Conservation (phyloP, 30 jellyfish, hydroid and myxozoan genomes). For the Turritopsis rubra region DNA sequence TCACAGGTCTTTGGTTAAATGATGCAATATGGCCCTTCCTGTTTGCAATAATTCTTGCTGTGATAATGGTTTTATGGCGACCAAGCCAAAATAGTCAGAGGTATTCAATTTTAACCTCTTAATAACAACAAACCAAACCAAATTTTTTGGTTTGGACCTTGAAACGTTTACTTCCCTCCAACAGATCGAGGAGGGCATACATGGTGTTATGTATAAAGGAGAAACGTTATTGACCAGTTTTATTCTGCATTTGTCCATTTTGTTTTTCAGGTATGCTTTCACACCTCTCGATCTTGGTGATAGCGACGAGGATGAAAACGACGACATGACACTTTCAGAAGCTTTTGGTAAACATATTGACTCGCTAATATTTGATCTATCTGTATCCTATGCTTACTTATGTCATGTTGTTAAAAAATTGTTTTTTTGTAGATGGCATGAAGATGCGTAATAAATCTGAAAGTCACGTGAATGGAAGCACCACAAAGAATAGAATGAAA, state of each 20-base stretch:
- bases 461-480: background rate
- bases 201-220: too few species aligned
- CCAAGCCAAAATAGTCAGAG: slow-evolving; percentile 83
- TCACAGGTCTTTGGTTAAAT: slow-evolving; percentile 70
- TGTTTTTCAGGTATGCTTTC: slow-evolving; percentile 82
- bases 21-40: slow-evolving; percentile 91
- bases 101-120: slow-evolving; percentile 13
- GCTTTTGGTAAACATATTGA: slow-evolving; percentile 57
- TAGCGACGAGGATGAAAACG: slow-evolving; percentile 67
- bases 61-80: slow-evolving; percentile 79
- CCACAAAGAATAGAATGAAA: slow-evolving; percentile 2
- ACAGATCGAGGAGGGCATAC: too few species aligned
- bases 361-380: too few species aligned
- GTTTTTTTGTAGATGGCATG: slow-evolving; percentile 57
- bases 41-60: slow-evolving; percentile 52
- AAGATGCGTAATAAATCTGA: slow-evolving; percentile 45
- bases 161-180: background rate
- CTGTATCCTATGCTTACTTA: too few species aligned
- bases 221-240: too few species aligned
- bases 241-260: too few species aligned
- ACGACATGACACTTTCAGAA: slow-evolving; percentile 56
- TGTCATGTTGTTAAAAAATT: background rate
- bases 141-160: background rate
- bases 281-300: slow-evolving; percentile 58
- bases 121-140: background rate